Evolutionary conservation across 2,888 invertebrate genomes (phyloP), one percentile per base, ranked within the genome.

Genomic region (Oxyteleia sp.): DNA sequence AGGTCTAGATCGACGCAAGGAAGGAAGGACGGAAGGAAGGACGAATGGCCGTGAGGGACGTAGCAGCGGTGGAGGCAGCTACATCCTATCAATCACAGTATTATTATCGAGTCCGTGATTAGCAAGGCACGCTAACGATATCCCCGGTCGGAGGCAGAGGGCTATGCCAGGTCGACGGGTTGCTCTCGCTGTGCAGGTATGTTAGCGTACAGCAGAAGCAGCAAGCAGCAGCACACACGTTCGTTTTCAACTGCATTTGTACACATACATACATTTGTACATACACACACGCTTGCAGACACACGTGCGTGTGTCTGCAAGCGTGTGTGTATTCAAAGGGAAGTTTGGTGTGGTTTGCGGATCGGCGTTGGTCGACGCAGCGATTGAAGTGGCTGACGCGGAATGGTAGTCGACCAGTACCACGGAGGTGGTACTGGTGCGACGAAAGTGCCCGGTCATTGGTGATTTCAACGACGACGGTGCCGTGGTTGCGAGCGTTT

Each of bases 91-190:
- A 93, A 93, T 93, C 93, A 93, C 91, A 91, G 91, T 93, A 92
- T 92, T 93, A 93, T 93, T 92, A 93, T 93, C 93, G 92, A 92
- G 92, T 90, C 90, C 91, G 91, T 92, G 92, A 92, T 92, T 93
- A 93, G 92, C 92, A 93, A 92, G 92, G 92, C 93, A 93, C 91
- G 92, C 91, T 92, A 93, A 92, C 93, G 93, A 93, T 93, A 93
- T 92, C 91, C 92, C 92, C 90, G 90, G 91, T 91, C 90, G 89
- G 89, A 90, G 91, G 90, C 90, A 88, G 88, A 88, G 89, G 88
- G 89, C 89, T 87, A 89, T 88, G 87, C 88, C 87, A 88, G 88
- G 72, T 80, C 71, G 63, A 69, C 81, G 82, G 55, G 61, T 64
- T 59, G 68, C n/a, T n/a, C n/a, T 57, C 55, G 75, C 43, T 76